Evolutionary conservation across 1,140 invertebrate genomes (phyloP).

Genomic region (Eulimnadia texana): DNA sequence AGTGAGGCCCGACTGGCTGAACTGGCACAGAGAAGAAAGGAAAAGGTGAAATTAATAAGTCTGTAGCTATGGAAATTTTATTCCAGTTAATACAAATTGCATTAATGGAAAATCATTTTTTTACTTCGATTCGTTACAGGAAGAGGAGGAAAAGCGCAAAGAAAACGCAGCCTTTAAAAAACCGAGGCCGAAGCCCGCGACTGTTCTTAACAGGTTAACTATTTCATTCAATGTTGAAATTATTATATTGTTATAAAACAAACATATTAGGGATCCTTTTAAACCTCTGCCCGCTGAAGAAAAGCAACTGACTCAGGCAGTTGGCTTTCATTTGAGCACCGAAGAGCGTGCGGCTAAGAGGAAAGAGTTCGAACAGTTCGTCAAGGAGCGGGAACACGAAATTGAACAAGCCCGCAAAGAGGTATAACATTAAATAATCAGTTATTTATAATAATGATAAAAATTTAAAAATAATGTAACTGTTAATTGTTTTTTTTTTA

Average conservation of each 20-base stretch:
- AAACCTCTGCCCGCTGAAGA: background rate
- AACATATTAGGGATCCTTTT: background rate
- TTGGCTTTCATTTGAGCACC: background rate
- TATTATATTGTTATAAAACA: background rate
- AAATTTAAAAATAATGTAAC: too few species aligned
- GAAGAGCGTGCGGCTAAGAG: slow-evolving; percentile 3
- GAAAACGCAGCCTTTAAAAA: background rate
- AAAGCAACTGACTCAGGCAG: background rate
- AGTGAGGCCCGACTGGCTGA: background rate
- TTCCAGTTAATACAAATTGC: too few species aligned
- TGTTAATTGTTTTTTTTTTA: too few species aligned
- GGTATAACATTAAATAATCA: background rate
- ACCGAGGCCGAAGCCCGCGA: background rate
- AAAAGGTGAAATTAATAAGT: background rate
- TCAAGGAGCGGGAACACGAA: background rate
- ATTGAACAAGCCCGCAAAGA: background rate
- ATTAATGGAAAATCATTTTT: too few species aligned
- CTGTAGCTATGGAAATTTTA: background rate
- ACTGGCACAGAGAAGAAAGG: background rate
- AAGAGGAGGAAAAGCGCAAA: background rate
- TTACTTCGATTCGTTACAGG: background rate
- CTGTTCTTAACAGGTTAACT: background rate
- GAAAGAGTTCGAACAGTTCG: background rate
- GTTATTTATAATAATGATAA: too few species aligned
- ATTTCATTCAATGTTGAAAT: background rate